phyloP scores from a whole-genome alignment of 2,113 vertebrate species.

The Bagarius yarrelli region DNA sequence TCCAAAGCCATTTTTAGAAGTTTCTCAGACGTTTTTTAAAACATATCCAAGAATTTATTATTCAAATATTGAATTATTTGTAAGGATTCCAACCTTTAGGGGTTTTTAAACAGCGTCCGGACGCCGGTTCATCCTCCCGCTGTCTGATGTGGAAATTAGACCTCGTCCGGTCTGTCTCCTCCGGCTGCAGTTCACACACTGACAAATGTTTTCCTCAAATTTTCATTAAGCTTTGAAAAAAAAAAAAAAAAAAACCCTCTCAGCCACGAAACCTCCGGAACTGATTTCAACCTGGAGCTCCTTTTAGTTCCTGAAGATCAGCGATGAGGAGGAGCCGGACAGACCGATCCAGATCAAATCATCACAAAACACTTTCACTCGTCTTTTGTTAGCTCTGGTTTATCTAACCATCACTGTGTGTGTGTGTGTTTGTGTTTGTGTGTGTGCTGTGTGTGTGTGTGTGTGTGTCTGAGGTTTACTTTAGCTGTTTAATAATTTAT shows the following conservation, averaged over 20 bases:
- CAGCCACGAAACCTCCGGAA: neutral
- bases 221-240: constrained; percentile 17
- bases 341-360: neutral
- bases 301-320: neutral
- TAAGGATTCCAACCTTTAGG: constrained; percentile 14
- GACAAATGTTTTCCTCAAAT: constrained; percentile 14
- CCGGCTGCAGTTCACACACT: constrained; percentile 12
- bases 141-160: constrained; percentile 11
- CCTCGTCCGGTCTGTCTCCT: constrained; percentile 9
- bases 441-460: neutral
- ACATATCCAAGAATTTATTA: constrained; percentile 6
- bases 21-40: neutral
- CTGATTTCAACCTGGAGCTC: neutral
- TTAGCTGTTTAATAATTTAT: neutral
- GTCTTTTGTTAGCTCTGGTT: neutral
- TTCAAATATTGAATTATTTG: constrained; percentile 4
- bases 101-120: neutral
- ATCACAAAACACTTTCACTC: neutral
- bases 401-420: neutral
- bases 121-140: constrained; percentile 10
- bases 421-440: neutral
- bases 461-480: neutral
- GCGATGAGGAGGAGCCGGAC: neutral
- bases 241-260: neutral
- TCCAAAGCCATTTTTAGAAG: neutral